phyloP scores from a whole-genome alignment of 1,140 invertebrate genomes.

The Drosophila kepulauana region DNA sequence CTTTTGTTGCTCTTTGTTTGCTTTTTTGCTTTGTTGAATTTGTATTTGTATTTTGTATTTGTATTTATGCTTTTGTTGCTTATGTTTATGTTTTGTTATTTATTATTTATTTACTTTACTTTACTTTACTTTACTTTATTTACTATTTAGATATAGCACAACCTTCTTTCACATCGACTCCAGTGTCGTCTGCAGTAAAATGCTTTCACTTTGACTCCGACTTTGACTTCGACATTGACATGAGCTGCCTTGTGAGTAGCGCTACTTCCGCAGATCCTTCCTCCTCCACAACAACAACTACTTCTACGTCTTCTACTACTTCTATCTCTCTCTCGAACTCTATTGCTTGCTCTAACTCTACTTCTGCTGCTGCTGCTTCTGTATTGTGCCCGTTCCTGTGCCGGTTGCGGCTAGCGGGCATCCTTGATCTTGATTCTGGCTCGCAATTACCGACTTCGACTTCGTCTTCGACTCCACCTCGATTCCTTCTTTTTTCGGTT shows the following conservation, averaged over 20 bases:
- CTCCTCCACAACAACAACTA: constrained; percentile 31
- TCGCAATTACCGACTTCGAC: constrained; percentile 7
- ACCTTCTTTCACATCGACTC: constrained; percentile 76
- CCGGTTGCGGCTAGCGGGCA: constrained; percentile 55
- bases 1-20: constrained; percentile 35
- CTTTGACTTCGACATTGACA: constrained; percentile 75
- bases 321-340: neutral
- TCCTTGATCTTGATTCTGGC: constrained; percentile 49
- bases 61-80: constrained; percentile 43
- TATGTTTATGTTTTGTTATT: constrained; percentile 36
- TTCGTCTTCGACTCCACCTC: neutral
- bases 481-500: neutral
- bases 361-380: constrained; percentile 33
- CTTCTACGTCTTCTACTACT: neutral
- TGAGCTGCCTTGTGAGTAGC: constrained; percentile 76
- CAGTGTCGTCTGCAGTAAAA: constrained; percentile 67
- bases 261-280: constrained; percentile 58
- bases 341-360: constrained; percentile 13
- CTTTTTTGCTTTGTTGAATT: constrained; percentile 25
- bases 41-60: constrained; percentile 36
- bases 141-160: constrained; percentile 81
- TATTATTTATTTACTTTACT: constrained; percentile 43
- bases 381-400: constrained; percentile 39
- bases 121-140: constrained; percentile 59
- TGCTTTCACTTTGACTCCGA: constrained; percentile 54